Percentiles rank a stretch among this genome's conserved stretches.
Evolutionary conservation across 2,113 vertebrate species (phyloP).

Genomic region (Speoplatyrhinus poulsoni): DNA sequence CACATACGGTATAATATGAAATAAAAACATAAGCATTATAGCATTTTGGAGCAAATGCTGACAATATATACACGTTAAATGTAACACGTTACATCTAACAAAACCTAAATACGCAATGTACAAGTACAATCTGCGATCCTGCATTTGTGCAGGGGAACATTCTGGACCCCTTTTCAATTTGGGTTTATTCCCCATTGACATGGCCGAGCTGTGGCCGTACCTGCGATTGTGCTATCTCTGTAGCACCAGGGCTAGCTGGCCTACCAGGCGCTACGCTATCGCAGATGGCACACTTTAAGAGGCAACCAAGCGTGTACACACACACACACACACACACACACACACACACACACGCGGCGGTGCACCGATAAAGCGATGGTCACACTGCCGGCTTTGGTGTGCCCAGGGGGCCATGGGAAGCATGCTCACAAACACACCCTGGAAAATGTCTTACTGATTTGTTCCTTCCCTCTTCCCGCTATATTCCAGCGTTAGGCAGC

Average conservation of each 20-base stretch:
- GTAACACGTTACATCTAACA: slow-evolving; percentile 32
- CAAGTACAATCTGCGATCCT: slow-evolving; percentile 31
- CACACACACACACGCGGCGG: slow-evolving; percentile 37
- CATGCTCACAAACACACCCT: slow-evolving; percentile 27
- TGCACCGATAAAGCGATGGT: slow-evolving; percentile 47
- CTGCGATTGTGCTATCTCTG: slow-evolving; percentile 56
- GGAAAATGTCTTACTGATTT: slow-evolving; percentile 9
- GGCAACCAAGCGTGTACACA: neutral
- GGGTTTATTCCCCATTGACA: neutral
- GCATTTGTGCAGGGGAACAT: slow-evolving; percentile 32
- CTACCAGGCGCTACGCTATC: slow-evolving; percentile 53
- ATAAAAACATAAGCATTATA: neutral
- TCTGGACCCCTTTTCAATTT: slow-evolving; percentile 30
- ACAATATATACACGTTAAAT: slow-evolving; percentile 11
- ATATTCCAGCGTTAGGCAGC: neutral
- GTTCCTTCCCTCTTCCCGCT: neutral
- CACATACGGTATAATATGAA: neutral
- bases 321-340: slow-evolving; percentile 28
- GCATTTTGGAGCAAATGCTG: neutral
- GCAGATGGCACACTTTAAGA: slow-evolving; percentile 56
- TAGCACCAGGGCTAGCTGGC: slow-evolving; percentile 38
- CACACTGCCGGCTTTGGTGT: slow-evolving; percentile 21
- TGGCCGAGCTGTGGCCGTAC: slow-evolving; percentile 21
- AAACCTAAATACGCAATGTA: slow-evolving; percentile 1
- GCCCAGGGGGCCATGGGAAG: slow-evolving; percentile 43